These are phyloP conservation scores for Dicyrtoma fusca DNA, from an alignment of 2,888 invertebrate species.

Conservation along the genomic window DNA sequence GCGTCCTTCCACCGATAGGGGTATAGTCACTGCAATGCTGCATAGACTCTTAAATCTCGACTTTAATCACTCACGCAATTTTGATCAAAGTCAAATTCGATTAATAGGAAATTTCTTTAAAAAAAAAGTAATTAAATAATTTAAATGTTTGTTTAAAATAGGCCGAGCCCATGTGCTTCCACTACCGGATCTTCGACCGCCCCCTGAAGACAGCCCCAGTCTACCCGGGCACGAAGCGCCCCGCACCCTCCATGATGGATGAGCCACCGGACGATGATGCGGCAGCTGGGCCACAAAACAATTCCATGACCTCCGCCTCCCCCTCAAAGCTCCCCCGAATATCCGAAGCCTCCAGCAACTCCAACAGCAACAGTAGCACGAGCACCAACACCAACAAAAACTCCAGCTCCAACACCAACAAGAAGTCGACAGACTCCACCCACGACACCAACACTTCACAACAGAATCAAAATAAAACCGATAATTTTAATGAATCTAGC, in stretches of 20 bases:
- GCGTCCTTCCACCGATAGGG: too few species aligned
- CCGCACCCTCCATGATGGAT: slow-evolving; percentile 54
- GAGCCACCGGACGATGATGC: slow-evolving; percentile 54
- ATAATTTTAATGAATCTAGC: slow-evolving; percentile 1
- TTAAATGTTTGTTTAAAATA: too few species aligned
- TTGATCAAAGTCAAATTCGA: too few species aligned
- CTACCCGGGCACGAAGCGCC: slow-evolving; percentile 53
- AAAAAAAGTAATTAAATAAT: too few species aligned
- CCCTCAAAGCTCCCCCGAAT: slow-evolving; percentile 55
- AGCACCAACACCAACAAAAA: slow-evolving; percentile 11
- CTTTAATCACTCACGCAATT: too few species aligned
- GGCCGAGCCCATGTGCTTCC: slow-evolving; percentile 56
- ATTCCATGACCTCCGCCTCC: slow-evolving; percentile 38
- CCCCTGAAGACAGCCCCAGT: slow-evolving; percentile 42
- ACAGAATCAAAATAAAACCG: slow-evolving; percentile 5
- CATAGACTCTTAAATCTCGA: too few species aligned
- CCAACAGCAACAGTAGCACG: slow-evolving; percentile 6
- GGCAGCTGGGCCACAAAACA: slow-evolving; percentile 47
- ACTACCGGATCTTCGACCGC: slow-evolving; percentile 56
- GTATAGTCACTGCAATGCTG: too few species aligned
- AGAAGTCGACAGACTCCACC: not conserved
- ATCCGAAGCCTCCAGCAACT: slow-evolving; percentile 39
- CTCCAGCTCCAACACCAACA: slow-evolving; percentile 10
- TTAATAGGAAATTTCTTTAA: too few species aligned
- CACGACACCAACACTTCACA: not conserved